Evolutionary conservation across 92 coral and sea anemone species (phyloP), one percentile per base, ranked within the genome.

Genomic region (Palythoa heliodiscus): DNA sequence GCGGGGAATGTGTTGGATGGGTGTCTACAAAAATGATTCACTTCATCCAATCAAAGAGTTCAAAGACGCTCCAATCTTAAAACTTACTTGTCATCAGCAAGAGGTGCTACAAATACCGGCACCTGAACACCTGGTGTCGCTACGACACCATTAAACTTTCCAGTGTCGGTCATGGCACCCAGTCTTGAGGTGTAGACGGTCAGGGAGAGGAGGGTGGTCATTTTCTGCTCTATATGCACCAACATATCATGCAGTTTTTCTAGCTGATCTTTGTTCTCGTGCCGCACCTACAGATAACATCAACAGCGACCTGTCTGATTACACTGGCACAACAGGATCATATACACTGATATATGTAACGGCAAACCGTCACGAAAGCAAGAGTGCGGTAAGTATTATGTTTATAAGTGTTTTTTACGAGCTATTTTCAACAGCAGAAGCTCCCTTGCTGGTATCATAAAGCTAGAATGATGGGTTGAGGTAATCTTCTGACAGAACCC

Each of bases 21-120:
- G 35, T 0, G 35, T 29, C 35, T 29, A 29, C 35, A 29, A 1
- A 29, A 29, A 29, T 29, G 35, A 29, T 29, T 29, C 35, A 29
- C 35, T 29, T 29, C 35, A 29, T 29, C 0, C 35, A 29, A 29
- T 29, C 35, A 29, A 29, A 29, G 35, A 29, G 35, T 1, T 0
- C 35, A 29, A 29, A 29, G 1, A 29, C 35, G 35, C 20, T 15
- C 15, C 7, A 0, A 15, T 13, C n/a, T 7, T 68, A 53, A 11
- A 60, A 87, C 99, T 88, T 76, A 97, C 99, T 97, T 97, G 83
- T 97, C 99, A 76, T 88, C 94, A 8, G 95, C 91, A 77, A 90
- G 76, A 29, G 98, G 99, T 70, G 89, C 88, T 25, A 97, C 86
- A 75, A 89, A 97, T 35, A 97, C 88, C 12, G 99, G 98, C 82